These are phyloP conservation scores for Dasyornis broadbenti DNA, from an alignment of 2,113 vertebrate genomes.

Conservation along the genomic window DNA sequence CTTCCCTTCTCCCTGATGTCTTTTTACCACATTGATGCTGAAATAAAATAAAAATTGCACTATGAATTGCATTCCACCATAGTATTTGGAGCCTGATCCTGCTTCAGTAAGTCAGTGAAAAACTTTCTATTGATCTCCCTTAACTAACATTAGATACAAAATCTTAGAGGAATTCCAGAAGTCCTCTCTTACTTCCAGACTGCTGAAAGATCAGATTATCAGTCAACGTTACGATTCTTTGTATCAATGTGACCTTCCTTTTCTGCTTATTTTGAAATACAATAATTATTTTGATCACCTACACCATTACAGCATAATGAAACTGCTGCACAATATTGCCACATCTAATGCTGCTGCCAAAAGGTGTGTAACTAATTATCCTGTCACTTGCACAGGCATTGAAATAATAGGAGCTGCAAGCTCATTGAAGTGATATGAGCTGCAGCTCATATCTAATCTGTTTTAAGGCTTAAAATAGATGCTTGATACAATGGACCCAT, in stretches of 20 bases:
- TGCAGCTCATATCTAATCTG: background rate
- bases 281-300: background rate
- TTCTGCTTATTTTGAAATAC: background rate
- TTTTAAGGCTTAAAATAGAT: background rate
- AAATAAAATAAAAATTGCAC: constrained; percentile 31
- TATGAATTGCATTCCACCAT: background rate
- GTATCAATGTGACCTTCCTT: background rate
- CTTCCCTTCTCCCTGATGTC: background rate
- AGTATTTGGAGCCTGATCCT: background rate
- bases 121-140: background rate
- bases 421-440: no score
- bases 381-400: background rate
- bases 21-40: background rate
- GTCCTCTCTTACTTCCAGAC: background rate
- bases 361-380: background rate
- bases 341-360: background rate
- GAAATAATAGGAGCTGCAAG: background rate
- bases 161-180: background rate
- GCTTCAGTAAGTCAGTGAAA: background rate
- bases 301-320: background rate
- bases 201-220: background rate
- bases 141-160: background rate
- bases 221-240: background rate
- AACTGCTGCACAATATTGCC: background rate
- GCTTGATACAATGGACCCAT: background rate